Base-by-base conservation (phyloP, 2,797 vertebrate genomes). In the Epinephelus awoara region DNA sequence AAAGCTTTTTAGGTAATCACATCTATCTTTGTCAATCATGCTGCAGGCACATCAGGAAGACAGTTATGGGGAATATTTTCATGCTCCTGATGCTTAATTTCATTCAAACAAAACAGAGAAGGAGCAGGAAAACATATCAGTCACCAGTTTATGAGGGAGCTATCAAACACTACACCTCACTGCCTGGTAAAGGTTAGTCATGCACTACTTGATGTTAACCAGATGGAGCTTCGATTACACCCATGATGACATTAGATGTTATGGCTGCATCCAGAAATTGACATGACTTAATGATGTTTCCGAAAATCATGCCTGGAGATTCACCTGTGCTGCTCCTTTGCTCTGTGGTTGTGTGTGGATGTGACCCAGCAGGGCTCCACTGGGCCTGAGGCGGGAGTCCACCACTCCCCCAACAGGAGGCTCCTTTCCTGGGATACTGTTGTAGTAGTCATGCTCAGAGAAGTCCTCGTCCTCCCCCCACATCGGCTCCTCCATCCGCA, bases 381-480 rank as follows among this genome's bases (percentile, higher is more conserved):
- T 73, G 15, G 89, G 74, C 63, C 91, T 89, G 21, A 98, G 94
- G 49, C 98, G 94, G n/a, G 97, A 97, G 89, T 99, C 98, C 69
- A 99, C 94, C 46, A 99, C 78, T 0, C 98, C 98, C 0, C 98
- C 98, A 0, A 85, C 92, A 0, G 98, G 98, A 0, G 98, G 98
- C 92, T 98, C 97, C 88, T 99, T 99, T n/a, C 98, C 98, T 0
- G 98, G 98, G 85, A 99, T 97, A 89, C 98, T 99, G 94, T 99
- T 99, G 93, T 99, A 99, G 88, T 99, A 99, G 79, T 96, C 91
- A 0, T 98, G 98, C 15, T 97, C 97, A 0, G 90, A 85, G 0
- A 87, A 46, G 38, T 98, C 97, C 0, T 98, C 97, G 0, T 96
- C 95, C 0, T 97, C 97, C 2, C 94, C 97, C 98, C 97, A 99